These are phyloP conservation scores for Amphimallon solstitiale DNA, from an alignment of 2,888 invertebrate genomes.

Conservation along the genomic window DNA sequence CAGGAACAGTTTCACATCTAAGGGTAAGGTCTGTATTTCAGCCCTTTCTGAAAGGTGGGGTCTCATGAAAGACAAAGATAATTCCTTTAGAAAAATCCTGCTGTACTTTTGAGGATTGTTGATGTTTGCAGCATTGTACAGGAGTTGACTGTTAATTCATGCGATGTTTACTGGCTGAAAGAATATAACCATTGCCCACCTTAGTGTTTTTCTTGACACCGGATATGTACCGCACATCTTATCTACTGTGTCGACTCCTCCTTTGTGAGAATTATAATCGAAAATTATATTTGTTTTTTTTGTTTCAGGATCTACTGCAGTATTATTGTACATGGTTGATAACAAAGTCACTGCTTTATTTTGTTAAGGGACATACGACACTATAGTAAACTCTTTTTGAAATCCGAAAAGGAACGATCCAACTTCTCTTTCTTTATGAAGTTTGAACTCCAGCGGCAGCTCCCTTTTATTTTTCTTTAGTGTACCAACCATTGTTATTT, in stretches of 20 bases:
- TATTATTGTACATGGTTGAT: slow-evolving; percentile 42
- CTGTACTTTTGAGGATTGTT: slow-evolving; percentile 12
- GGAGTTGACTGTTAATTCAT: background rate
- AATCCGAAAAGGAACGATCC: slow-evolving; percentile 10
- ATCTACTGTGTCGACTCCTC: slow-evolving; percentile 51
- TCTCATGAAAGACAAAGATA: slow-evolving; percentile 6
- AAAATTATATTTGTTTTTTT: slow-evolving; percentile 42
- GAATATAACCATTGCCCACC: slow-evolving; percentile 15
- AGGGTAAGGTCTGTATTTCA: background rate
- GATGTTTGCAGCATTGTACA: background rate
- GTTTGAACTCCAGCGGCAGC: slow-evolving; percentile 44
- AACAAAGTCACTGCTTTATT: slow-evolving; percentile 45
- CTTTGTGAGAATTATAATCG: slow-evolving; percentile 44
- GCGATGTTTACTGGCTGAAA: slow-evolving; percentile 10
- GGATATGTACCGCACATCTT: slow-evolving; percentile 48
- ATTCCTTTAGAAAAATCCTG: background rate
- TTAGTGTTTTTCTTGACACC: slow-evolving; percentile 10
- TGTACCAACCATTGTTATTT: slow-evolving; percentile 48
- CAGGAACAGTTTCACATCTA: too few relatives aligned
- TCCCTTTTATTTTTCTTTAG: slow-evolving; percentile 49
- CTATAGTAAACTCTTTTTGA: slow-evolving; percentile 9
- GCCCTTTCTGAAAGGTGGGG: background rate
- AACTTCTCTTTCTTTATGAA: background rate
- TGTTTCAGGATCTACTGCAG: slow-evolving; percentile 44
- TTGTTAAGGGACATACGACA: slow-evolving; percentile 37